A percentile compares a stretch with the other conserved stretches of the same genome.
Conservation (phyloP, 2,888 invertebrate genomes). For the Cristatella mucedo region DNA sequence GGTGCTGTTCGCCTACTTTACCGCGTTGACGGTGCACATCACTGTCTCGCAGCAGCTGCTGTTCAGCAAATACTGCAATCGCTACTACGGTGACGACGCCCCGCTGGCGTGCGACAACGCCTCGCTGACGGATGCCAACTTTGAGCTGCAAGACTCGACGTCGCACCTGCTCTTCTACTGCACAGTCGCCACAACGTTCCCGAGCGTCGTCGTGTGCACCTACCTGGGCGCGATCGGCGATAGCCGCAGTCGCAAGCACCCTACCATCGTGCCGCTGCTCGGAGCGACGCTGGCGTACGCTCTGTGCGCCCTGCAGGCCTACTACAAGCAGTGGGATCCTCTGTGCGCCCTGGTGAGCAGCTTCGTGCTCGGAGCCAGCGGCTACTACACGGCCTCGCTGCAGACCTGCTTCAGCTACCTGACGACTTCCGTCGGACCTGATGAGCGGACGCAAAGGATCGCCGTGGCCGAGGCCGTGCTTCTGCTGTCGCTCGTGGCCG, state of each 20-base stretch:
- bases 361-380: neutral
- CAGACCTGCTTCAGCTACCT: too few relatives aligned
- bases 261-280: neutral
- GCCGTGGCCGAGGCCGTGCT: too few relatives aligned
- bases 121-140: too few relatives aligned
- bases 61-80: neutral
- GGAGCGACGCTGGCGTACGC: neutral
- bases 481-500: too few relatives aligned
- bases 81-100: neutral
- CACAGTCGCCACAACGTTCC: neutral
- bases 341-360: neutral
- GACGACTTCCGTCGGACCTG: too few relatives aligned
- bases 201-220: neutral
- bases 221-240: constrained; percentile 1
- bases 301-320: too few relatives aligned
- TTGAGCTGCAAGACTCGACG: neutral
- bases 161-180: constrained; percentile 3
- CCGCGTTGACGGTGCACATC: neutral
- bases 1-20: neutral
- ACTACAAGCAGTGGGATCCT: too few relatives aligned
- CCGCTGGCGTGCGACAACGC: too few relatives aligned
- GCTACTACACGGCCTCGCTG: too few relatives aligned
- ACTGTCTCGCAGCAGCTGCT: constrained; percentile 1
- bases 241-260: neutral
- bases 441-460: too few relatives aligned